These are phyloP conservation scores for Sylvietta virens DNA, from an alignment of 2,113 vertebrate species.

Conservation along the genomic window DNA sequence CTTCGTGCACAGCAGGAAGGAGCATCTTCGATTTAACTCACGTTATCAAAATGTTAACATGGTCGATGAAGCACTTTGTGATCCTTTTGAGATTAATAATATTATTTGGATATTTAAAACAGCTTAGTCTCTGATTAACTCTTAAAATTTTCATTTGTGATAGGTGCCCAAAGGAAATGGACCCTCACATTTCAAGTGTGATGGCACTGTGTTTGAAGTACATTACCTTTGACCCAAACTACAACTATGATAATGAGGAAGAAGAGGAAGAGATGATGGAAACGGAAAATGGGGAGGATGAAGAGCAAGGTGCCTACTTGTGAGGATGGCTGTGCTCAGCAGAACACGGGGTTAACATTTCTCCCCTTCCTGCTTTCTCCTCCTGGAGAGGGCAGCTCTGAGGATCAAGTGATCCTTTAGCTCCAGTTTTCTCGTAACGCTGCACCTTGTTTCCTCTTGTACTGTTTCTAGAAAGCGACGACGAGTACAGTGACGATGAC, in stretches of 20 bases:
- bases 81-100: background rate
- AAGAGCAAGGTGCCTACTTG: conserved; percentile 80
- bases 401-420: background rate
- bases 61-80: background rate
- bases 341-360: background rate
- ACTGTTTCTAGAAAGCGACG: conserved; percentile 80
- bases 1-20: background rate
- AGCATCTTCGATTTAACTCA: background rate
- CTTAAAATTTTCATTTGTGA: background rate
- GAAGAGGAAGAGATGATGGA: conserved; percentile 88
- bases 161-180: conserved; percentile 93
- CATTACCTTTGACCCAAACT: conserved; percentile 92
- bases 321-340: conserved; percentile 26
- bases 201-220: conserved; percentile 88
- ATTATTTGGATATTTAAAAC: background rate
- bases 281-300: conserved; percentile 80
- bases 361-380: background rate
- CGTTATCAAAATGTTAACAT: background rate
- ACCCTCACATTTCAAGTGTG: conserved; percentile 79
- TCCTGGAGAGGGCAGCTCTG: background rate
- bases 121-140: background rate
- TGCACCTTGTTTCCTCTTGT: background rate
- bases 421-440: background rate
- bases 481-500: conserved; percentile 90
- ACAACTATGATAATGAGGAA: conserved; percentile 85